Percentiles rank a stretch among this genome's conserved stretches.
Evolutionary conservation across 2,888 invertebrate species (phyloP).

Genomic region (Reticulitermes lucifugus): DNA sequence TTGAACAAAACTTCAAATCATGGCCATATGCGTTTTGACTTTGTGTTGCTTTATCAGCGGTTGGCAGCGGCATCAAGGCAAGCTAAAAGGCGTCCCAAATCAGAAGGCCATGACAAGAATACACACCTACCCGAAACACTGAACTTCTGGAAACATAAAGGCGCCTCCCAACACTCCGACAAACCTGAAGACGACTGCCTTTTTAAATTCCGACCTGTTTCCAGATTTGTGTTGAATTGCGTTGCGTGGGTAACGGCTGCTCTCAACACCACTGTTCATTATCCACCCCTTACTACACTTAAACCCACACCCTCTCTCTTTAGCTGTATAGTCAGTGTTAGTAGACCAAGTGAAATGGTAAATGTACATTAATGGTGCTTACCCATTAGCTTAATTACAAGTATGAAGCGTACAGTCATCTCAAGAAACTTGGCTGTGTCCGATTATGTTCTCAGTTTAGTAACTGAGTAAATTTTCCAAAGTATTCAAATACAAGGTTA

Average conservation of each 20-base stretch:
- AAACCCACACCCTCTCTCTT: not conserved
- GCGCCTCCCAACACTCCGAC: not conserved
- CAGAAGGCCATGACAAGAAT: too few species aligned
- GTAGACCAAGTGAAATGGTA: constrained; percentile 17
- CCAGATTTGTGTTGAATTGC: not conserved
- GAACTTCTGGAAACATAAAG: not conserved
- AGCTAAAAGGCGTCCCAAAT: too few species aligned
- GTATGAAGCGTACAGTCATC: not conserved
- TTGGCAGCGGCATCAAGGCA: too few species aligned
- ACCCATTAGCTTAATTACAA: constrained; percentile 21
- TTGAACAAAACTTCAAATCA: too few species aligned
- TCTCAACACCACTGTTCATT: not conserved
- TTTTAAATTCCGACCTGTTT: not conserved
- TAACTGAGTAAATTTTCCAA: too few species aligned
- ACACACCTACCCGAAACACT: too few species aligned
- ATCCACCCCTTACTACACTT: not conserved
- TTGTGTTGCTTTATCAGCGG: too few species aligned
- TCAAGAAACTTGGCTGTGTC: not conserved
- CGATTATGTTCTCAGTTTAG: too few species aligned
- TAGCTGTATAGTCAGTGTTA: constrained; percentile 13
- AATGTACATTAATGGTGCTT: not conserved
- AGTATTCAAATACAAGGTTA: too few species aligned
- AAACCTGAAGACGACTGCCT: not conserved
- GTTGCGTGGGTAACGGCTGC: not conserved
- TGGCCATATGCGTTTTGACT: too few species aligned